These are phyloP conservation scores for Ciconia maguari DNA, from an alignment of 2,113 vertebrate species.

Conservation along the genomic window DNA sequence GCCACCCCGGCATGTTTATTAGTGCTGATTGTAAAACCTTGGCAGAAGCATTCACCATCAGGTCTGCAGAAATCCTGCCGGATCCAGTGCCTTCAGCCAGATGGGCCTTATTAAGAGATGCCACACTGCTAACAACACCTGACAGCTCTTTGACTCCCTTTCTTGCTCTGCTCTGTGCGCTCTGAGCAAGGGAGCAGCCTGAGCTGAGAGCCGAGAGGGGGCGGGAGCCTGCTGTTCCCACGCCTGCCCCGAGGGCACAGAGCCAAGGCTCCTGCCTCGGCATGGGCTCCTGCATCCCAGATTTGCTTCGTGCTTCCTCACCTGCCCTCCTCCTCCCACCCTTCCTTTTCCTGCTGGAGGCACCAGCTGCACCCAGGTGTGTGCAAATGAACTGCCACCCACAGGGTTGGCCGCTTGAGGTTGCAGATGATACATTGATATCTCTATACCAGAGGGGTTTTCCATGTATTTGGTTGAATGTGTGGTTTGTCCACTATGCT, in stretches of 20 bases:
- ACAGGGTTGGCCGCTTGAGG: accelerated
- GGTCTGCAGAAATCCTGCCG: slow-evolving; percentile 19
- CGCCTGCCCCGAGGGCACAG: accelerated
- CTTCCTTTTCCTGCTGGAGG: not conserved
- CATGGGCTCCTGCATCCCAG: not conserved
- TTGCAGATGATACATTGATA: not conserved
- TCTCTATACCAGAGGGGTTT: not conserved
- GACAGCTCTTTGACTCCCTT: not conserved
- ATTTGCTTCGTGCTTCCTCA: not conserved
- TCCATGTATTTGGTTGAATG: not conserved
- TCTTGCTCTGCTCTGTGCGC: not conserved
- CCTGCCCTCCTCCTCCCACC: not conserved
- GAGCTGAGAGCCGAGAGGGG: not conserved
- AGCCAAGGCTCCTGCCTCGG: not conserved
- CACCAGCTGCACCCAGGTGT: not conserved
- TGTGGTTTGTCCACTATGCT: not conserved
- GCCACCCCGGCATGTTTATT: slow-evolving; percentile 6
- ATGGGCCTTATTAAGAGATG: slow-evolving; percentile 61
- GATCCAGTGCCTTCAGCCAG: not conserved
- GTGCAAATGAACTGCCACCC: not conserved
- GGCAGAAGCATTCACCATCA: not conserved
- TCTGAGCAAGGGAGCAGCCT: not conserved
- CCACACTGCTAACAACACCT: slow-evolving; percentile 25
- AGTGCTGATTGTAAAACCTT: slow-evolving; percentile 34
- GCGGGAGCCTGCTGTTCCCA: not conserved